Conservation (phyloP, 2,888 invertebrate species). For the Catocala sponsa region DNA sequence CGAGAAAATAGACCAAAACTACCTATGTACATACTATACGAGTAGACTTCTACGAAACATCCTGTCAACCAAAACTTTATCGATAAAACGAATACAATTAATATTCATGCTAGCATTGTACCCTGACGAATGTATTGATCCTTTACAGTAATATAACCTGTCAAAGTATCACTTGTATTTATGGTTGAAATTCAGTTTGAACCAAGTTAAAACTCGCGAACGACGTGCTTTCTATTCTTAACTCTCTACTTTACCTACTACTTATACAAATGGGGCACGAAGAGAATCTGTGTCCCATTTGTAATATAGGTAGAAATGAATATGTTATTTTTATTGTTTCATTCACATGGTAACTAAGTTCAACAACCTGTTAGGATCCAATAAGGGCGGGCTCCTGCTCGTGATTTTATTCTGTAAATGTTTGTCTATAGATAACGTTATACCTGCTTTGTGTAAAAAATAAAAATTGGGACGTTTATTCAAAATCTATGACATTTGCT, state of each 20-base stretch:
- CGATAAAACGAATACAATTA: constrained; percentile 14
- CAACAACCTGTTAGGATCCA: constrained; percentile 44
- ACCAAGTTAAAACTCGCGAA: no score
- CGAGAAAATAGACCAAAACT: constrained; percentile 2
- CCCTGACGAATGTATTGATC: constrained; percentile 16
- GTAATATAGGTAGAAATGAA: background rate
- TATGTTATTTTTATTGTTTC: constrained; percentile 28
- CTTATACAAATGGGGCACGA: no score
- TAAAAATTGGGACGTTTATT: constrained; percentile 17
- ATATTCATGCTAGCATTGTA: constrained; percentile 19
- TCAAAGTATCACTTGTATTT: background rate
- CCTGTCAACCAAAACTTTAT: constrained; percentile 3
- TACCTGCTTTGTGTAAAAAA: constrained; percentile 41
- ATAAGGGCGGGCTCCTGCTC: constrained; percentile 26
- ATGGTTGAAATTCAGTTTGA: background rate
- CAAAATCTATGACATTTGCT: constrained; percentile 36
- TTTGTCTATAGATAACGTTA: constrained; percentile 27
- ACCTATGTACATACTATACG: background rate
- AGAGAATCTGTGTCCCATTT: no score
- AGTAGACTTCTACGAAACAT: constrained; percentile 5
- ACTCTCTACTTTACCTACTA: no score
- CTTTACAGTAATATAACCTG: background rate
- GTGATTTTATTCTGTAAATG: constrained; percentile 21
- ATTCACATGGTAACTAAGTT: constrained; percentile 46
- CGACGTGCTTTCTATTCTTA: no score